Evolutionary conservation across 2,797 vertebrate species (phyloP), one percentile per base, ranked within the genome.

Genomic region (Melopsittacus undulatus): DNA sequence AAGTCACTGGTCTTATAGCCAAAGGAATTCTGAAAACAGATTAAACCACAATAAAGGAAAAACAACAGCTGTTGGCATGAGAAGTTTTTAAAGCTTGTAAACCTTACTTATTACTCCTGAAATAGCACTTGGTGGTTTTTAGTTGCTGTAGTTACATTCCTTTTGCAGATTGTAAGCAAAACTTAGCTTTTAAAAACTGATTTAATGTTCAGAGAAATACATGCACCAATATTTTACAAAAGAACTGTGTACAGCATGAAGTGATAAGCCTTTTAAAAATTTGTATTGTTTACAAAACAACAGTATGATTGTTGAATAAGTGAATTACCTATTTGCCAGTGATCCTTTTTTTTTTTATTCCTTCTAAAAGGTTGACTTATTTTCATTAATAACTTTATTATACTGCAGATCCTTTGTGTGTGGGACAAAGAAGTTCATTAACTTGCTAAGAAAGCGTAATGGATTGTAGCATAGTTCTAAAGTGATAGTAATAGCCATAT

Each of bases 401-500:
- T 69, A 87, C 52, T 85, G 46, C 77, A 81, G 77, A 72, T 75
- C 51, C 42, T 88, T 91, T 80, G 59, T 89, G 79, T 93, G 80
- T 84, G 78, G 91, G 75, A 94, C 84, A 94, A 89, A 95, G 85
- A 91, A 84, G 82, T 89, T 78, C 49, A 48, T 87, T 93, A 91
- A 85, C 42, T 80, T 66, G 79, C 80, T 78, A 81, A 86, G 72
- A 77, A 79, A 80, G 52, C 12, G 6, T 79, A 80, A 70, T 91
- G 69, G 94, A 66, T 70, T 86, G 73, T 96, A 87, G 92, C 45
- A 61, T 90, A 92, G 91, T 89, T 95, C 93, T 94, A 77, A 80
- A 94, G 96, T 89, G 83, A 81, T 87, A 76, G 90, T 95, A 82
- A 93, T 84, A 96, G 77, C 92, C 90, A 94, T 92, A 92, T 91